These are phyloP conservation scores for Caenorhabditis sulstoni DNA, from an alignment of 2,888 invertebrate species.

Conservation along the genomic window DNA sequence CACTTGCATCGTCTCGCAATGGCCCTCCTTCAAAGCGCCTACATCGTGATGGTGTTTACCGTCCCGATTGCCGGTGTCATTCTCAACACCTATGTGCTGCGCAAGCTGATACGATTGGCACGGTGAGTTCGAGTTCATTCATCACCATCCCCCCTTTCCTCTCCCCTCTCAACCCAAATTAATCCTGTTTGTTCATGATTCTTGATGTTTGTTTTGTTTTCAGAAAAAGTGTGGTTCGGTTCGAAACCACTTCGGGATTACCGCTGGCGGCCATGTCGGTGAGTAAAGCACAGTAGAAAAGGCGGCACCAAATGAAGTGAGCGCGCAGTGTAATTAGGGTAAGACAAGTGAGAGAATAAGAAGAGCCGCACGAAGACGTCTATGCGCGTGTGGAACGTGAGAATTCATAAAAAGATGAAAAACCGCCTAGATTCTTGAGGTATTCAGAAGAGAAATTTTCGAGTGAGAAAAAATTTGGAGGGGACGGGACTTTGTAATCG, in stretches of 20 bases:
- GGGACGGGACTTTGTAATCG: background rate
- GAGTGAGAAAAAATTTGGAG: background rate
- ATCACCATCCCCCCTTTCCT: conserved; percentile 5
- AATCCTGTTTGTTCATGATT: conserved; percentile 40
- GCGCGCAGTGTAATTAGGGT: conserved; percentile 37
- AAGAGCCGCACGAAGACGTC: conserved; percentile 7
- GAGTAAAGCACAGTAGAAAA: conserved; percentile 9
- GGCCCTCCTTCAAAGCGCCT: conserved; percentile 50
- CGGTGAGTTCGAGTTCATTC: conserved; percentile 56
- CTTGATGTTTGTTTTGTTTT: conserved; percentile 33
- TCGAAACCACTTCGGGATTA: conserved; percentile 78
- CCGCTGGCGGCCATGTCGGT: conserved; percentile 78
- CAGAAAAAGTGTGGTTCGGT: conserved; percentile 67
- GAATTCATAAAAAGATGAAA: conserved; percentile 37
- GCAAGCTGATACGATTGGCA: conserved; percentile 70
- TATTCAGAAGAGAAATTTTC: background rate
- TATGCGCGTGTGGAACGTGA: conserved; percentile 28
- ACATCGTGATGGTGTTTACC: conserved; percentile 67
- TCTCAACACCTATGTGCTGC: conserved; percentile 76
- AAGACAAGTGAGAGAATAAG: conserved; percentile 1
- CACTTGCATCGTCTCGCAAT: background rate
- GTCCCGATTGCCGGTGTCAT: conserved; percentile 74
- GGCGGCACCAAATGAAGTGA: conserved; percentile 20
- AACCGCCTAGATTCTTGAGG: conserved; percentile 11
- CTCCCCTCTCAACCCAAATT: background rate